A percentile compares a stretch with the other conserved stretches of the same genome.
Conservation (phyloP, 2,888 invertebrate species). For the Himalopsyche kuldschensis region DNA sequence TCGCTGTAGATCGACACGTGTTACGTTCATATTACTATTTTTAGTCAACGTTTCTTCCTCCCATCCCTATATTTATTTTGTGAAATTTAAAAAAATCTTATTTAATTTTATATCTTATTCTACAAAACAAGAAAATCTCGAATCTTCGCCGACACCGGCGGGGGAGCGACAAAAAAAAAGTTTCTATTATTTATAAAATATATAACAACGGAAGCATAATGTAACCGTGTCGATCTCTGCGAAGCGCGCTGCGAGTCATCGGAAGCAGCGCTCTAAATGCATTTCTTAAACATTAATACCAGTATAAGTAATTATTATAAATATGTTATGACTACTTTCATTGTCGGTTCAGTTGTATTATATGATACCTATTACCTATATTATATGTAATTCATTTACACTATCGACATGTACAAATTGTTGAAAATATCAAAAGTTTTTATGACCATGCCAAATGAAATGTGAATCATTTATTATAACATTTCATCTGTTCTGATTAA, state of each 20-base stretch:
- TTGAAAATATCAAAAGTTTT: not conserved
- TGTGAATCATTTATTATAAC: not conserved
- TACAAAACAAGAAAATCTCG: constrained; percentile 31
- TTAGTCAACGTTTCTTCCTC: not conserved
- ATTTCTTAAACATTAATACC: constrained; percentile 19
- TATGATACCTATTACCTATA: not conserved
- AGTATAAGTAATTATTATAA: not conserved
- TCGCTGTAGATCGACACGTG: not conserved
- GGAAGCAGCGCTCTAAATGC: not conserved
- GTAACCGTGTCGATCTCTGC: not conserved
- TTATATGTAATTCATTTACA: not conserved
- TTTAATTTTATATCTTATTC: constrained; percentile 12
- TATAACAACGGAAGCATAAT: not conserved
- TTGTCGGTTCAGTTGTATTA: not conserved
- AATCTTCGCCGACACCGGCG: not conserved
- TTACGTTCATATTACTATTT: not conserved
- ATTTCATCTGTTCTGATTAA: not conserved
- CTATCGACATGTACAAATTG: not conserved
- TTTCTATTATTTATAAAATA: constrained; percentile 6
- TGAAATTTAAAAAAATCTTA: not conserved
- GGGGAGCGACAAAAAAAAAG: constrained; percentile 25
- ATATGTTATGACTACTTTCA: not conserved
- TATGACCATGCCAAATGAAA: not conserved
- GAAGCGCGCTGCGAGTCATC: not conserved
- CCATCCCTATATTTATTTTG: constrained; percentile 9